These are phyloP conservation scores for Bos indicus DNA, from an alignment of 2,113 vertebrate species.

Conservation along the genomic window DNA sequence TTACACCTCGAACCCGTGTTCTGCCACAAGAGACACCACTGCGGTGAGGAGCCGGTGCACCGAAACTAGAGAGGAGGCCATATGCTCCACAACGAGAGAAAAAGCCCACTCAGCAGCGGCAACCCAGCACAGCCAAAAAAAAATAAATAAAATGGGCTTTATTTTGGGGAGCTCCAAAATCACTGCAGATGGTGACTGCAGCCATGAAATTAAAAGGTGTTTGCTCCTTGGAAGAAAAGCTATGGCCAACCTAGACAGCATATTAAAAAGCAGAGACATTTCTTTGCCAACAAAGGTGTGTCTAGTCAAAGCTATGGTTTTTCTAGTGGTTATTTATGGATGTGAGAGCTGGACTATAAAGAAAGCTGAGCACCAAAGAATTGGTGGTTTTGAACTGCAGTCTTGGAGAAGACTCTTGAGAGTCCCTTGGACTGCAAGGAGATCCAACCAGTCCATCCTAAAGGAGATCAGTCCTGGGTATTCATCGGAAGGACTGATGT, in stretches of 20 bases:
- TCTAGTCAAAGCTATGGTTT: background rate
- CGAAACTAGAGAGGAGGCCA: background rate
- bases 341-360: background rate
- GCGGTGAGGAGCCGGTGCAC: rapidly evolving
- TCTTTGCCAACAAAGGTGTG: background rate
- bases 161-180: background rate
- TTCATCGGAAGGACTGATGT: background rate
- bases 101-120: background rate
- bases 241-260: background rate
- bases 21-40: background rate
- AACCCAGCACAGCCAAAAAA: background rate
- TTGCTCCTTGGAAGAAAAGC: background rate
- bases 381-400: background rate
- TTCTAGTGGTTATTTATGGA: background rate
- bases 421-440: background rate
- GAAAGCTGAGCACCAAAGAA: background rate
- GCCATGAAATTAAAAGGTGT: background rate
- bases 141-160: background rate
- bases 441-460: background rate
- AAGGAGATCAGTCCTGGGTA: background rate
- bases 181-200: background rate
- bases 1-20: rapidly evolving
- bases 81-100: rapidly evolving
- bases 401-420: background rate
- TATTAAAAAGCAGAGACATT: background rate